Base-by-base conservation (phyloP, 2,797 vertebrate species). In the Ctenochaetus hawaiiensis region DNA sequence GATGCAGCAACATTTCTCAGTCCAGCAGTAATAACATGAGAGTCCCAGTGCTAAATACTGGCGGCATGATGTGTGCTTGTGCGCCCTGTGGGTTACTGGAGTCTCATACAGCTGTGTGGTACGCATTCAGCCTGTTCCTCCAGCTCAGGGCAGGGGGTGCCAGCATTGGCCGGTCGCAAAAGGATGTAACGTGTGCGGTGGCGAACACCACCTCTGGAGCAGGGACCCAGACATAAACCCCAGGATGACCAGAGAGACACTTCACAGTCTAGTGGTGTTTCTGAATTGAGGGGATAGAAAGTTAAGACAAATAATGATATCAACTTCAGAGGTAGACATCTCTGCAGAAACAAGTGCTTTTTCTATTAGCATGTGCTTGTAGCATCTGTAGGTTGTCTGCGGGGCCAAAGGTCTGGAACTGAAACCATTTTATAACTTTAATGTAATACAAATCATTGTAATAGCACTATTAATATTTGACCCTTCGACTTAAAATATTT, bases 231-330 rank as follows among this genome's bases (percentile, higher is more conserved):
- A 78, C 96, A 96, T 83, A 96, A 87, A 58, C 96, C 95, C 96
- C 96, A 96, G 60, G 95, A 95, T 0, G 96, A 96, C 96, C 96
- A 96, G 67, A 93, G 85, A 6, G 96, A 95, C 69, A 96, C 95
- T 82, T 95, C 94, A 61, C 96, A 96, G 92, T 96, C 96, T 80
- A 96, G 81, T 0, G 96, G 96, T 1, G 95, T 96, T 26, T 73
- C 95, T 96, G 90, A 30, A 58, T 75, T 1, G 5, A 45, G 41
- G 13, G 48, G 26, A 37, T 34, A 80, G 11, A 82, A 1, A 60
- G 37, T 9, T 44, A 16, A n/a, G 11, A 59, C 64, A 49, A 10
- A 64, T 44, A 48, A 0, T 60, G 16, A 14, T 5, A 4, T 37
- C 17, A 9, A 7, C 9, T 52, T 48, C 10, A 22, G 13, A 57